Percentiles rank a stretch among this genome's conserved stretches.
Evolutionary conservation across 2,797 vertebrate species (phyloP).

Genomic region (Cryptoblepharus egeriae): DNA sequence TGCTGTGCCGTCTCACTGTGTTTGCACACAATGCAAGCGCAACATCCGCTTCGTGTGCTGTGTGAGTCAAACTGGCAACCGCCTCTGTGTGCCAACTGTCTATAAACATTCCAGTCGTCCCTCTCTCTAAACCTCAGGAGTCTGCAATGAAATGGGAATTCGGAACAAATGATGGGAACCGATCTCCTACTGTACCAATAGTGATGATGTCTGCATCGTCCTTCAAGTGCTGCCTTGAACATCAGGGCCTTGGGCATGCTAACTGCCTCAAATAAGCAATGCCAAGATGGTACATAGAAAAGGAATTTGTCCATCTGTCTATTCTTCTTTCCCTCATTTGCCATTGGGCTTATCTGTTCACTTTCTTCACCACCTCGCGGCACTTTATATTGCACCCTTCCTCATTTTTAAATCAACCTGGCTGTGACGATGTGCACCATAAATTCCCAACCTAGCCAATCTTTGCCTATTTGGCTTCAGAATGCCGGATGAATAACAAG

Average conservation of each 20-base stretch:
- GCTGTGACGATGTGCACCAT: conserved; percentile 23
- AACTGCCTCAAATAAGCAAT: background rate
- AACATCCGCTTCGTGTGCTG: background rate
- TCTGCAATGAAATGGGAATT: conserved; percentile 13
- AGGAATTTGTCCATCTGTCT: background rate
- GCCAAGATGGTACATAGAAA: background rate
- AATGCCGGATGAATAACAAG: background rate
- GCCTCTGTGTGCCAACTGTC: background rate
- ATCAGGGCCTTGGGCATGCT: background rate
- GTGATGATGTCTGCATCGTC: background rate
- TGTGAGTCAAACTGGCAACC: background rate
- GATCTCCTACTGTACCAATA: conserved; percentile 2
- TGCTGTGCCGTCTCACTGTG: background rate
- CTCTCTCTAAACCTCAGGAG: background rate
- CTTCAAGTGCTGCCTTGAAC: background rate
- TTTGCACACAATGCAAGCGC: too few relatives aligned
- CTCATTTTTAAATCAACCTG: background rate
- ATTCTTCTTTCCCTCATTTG: background rate
- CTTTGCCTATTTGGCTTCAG: conserved; percentile 31
- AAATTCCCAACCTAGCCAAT: conserved; percentile 22
- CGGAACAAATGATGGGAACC: conserved; percentile 1
- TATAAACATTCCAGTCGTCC: background rate
- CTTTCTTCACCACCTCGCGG: background rate
- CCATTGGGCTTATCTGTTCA: conserved; percentile 13
- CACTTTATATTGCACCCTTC: background rate